These are phyloP conservation scores for Caenorhabditis sinica DNA, from an alignment of 2,888 invertebrate species.

Conservation along the genomic window DNA sequence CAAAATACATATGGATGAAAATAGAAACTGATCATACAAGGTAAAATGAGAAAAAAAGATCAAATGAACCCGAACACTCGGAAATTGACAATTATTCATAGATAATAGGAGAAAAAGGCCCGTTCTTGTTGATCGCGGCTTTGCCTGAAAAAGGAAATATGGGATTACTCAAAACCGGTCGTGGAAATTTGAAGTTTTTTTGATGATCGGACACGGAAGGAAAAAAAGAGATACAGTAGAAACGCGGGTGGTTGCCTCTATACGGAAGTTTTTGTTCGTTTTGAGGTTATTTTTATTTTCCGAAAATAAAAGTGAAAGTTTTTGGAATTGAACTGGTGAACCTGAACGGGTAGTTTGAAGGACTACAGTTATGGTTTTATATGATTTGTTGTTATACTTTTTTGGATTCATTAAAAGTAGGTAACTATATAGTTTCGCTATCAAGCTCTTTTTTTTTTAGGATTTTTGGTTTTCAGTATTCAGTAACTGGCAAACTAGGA, in stretches of 20 bases:
- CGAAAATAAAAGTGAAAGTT: background rate
- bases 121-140: constrained; percentile 58
- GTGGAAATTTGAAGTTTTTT: background rate
- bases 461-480: too few relatives aligned
- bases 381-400: too few relatives aligned
- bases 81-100: constrained; percentile 16
- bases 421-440: too few relatives aligned
- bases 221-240: background rate
- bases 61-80: background rate
- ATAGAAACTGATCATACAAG: constrained; percentile 8
- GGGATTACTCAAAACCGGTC: constrained; percentile 36
- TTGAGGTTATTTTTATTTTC: background rate
- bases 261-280: constrained; percentile 2
- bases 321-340: background rate
- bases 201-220: background rate
- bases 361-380: too few relatives aligned
- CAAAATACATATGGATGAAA: background rate
- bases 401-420: too few relatives aligned
- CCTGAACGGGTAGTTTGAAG: background rate
- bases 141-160: constrained; percentile 42
- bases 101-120: constrained; percentile 59
- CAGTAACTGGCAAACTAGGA: too few relatives aligned
- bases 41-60: background rate
- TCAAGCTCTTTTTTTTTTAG: too few relatives aligned
- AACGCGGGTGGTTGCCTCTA: background rate